Evolutionary conservation across 2,888 invertebrate species (phyloP), one percentile per base, ranked within the genome.

Genomic region (Galerucella nymphaeae): DNA sequence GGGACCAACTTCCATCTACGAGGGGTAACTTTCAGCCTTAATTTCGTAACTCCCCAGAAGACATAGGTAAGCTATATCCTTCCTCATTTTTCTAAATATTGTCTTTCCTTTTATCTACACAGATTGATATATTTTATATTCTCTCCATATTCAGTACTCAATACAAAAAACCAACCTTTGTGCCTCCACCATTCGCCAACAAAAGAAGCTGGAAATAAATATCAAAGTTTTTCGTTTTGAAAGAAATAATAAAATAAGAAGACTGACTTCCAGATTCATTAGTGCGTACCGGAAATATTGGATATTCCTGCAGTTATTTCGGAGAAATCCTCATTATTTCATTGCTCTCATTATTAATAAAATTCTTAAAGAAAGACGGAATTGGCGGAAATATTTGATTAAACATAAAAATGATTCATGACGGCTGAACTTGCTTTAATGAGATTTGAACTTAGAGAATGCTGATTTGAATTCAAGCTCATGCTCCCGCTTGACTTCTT

Each of bases 371-470:
- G 30, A 59, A 9, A 38, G 38, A 59, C 59, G 38, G 59, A 59
- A 59, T 59, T 59, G 59, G 59, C 59, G 59, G 59, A 59, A 59
- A 59, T 38, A 59, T 59, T 59, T 59, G 59, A 59, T 59, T 30
- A 38, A 13, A 59, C 16, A 30, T 38, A n/a, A 59, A 38, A 38
- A 59, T 38, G n/a, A 16, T 38, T 59, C 59, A 59, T 59, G 30
- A 30, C 59, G 59, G 23, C 14, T 59, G 18, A 59, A 59, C 30
- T 59, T 59, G 59, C 38, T 16, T 59, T 59, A 38, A 59, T 59
- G 59, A 59, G 59, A 59, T 59, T 59, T 14, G 30, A 59, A 38
- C 14, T 59, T n/a, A 14, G 18, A n/a, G 59, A 38, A 38, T 59
- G n/a, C 23, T 59, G 59, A 59, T 59, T 58, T 59, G 14, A 38